Conservation (phyloP, 2,113 vertebrate species). For the Crotophaga sulcirostris region DNA sequence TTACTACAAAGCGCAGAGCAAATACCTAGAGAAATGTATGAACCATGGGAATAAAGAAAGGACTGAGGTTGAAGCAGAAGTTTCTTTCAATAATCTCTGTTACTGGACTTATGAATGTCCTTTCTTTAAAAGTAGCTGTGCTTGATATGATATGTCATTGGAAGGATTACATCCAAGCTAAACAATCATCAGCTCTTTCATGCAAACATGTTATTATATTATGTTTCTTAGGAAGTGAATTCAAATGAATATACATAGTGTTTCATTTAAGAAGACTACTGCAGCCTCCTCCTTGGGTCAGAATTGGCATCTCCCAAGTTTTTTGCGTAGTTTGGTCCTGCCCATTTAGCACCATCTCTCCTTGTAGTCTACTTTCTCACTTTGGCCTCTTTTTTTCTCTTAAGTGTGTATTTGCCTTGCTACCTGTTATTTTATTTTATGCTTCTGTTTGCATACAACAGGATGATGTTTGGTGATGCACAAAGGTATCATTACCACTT, state of each 20-base stretch:
- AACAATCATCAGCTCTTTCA: not conserved
- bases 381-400: not conserved
- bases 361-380: not conserved
- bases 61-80: not conserved
- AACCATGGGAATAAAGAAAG: not conserved
- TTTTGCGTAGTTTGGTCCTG: not conserved
- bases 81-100: not conserved
- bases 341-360: not conserved
- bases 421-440: not conserved
- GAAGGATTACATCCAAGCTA: not conserved
- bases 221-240: not conserved
- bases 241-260: not conserved
- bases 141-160: not conserved
- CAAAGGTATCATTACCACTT: not conserved
- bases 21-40: not conserved
- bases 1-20: not conserved
- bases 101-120: not conserved
- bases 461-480: not conserved
- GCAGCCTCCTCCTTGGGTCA: not conserved
- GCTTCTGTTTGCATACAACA: not conserved
- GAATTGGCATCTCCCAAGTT: not conserved
- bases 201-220: not conserved
- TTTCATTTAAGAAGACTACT: not conserved
- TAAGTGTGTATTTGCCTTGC: not conserved
- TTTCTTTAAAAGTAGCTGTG: not conserved